phyloP scores from a whole-genome alignment of 2,888 invertebrate genomes.

The Dugesia japonica region DNA sequence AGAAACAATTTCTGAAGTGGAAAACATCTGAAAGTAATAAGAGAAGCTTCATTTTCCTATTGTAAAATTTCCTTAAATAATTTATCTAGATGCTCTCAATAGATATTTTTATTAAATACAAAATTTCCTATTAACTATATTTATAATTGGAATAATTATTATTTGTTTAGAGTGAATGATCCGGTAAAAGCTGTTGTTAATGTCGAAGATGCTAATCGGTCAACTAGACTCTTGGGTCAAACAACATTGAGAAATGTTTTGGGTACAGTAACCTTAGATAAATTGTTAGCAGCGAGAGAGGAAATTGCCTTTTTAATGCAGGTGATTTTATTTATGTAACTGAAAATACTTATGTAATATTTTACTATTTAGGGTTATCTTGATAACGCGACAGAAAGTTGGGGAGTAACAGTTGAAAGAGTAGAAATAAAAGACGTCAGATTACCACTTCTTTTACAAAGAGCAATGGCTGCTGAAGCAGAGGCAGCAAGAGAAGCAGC shows the following conservation, averaged over 20 bases:
- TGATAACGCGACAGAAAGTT: not conserved
- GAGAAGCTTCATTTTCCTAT: no score
- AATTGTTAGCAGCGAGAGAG: conserved; percentile 43
- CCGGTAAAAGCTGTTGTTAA: not conserved
- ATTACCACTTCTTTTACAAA: not conserved
- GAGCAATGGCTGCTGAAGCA: conserved; percentile 1
- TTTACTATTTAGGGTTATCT: conserved; percentile 37
- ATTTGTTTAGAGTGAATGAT: not conserved
- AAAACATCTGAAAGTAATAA: no score
- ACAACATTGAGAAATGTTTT: conserved; percentile 25
- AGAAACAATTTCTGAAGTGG: no score
- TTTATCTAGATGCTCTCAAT: no score
- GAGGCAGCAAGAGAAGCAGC: not conserved
- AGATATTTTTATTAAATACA: no score
- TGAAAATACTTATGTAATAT: conserved; percentile 50
- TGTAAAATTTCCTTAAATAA: no score
- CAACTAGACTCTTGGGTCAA: not conserved
- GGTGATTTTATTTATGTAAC: conserved; percentile 46
- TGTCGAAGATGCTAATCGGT: not conserved
- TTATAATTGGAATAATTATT: no score
- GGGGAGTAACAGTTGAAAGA: not conserved
- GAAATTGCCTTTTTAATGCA: conserved; percentile 42
- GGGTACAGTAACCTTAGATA: conserved; percentile 41
- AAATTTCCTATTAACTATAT: no score
- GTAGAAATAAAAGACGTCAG: not conserved